These are phyloP conservation scores for Pinctada fucata DNA, from an alignment of 2,888 invertebrate species.

Conservation along the genomic window DNA sequence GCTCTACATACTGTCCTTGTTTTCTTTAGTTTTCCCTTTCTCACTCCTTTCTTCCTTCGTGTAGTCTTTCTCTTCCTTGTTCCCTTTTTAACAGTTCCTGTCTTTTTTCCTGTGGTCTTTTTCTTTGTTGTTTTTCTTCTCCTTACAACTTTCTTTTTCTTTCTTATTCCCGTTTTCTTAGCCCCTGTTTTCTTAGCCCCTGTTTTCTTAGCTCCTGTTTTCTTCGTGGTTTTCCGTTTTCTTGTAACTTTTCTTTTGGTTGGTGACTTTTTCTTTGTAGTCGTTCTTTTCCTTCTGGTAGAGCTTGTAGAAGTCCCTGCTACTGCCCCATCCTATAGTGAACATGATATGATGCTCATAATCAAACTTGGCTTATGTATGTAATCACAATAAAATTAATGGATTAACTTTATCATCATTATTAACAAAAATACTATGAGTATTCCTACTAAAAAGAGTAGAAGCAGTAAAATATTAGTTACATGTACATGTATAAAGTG, in stretches of 20 bases:
- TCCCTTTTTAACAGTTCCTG: slow-evolving; percentile 46
- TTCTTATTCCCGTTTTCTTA: slow-evolving; percentile 45
- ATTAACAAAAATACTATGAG: not conserved
- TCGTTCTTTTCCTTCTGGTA: slow-evolving; percentile 7
- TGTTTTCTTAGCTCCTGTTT: slow-evolving; percentile 18
- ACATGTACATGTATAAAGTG: too few relatives aligned
- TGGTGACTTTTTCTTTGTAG: slow-evolving; percentile 31
- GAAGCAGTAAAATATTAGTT: too few relatives aligned
- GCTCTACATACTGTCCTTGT: too few relatives aligned
- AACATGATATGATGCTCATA: too few relatives aligned
- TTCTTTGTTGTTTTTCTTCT: slow-evolving; percentile 43
- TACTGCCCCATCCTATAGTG: not conserved
- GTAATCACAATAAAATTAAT: too few relatives aligned
- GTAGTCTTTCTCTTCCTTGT: slow-evolving; percentile 33
- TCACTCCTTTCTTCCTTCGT: slow-evolving; percentile 46
- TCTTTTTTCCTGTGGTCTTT: slow-evolving; percentile 47
- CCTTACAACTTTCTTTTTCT: slow-evolving; percentile 36
- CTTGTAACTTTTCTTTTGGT: not conserved
- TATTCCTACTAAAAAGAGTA: not conserved
- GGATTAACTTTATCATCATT: too few relatives aligned
- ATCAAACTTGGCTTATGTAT: too few relatives aligned
- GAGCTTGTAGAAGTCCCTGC: slow-evolving; percentile 17
- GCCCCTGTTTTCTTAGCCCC: slow-evolving; percentile 39
- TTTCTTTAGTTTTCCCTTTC: slow-evolving; percentile 13
- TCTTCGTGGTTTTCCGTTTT: slow-evolving; percentile 24